Percentiles rank a stretch among this genome's conserved stretches.
These are phyloP conservation scores for Lates japonicus DNA, from an alignment of 2,797 vertebrate genomes.

Conservation along the genomic window DNA sequence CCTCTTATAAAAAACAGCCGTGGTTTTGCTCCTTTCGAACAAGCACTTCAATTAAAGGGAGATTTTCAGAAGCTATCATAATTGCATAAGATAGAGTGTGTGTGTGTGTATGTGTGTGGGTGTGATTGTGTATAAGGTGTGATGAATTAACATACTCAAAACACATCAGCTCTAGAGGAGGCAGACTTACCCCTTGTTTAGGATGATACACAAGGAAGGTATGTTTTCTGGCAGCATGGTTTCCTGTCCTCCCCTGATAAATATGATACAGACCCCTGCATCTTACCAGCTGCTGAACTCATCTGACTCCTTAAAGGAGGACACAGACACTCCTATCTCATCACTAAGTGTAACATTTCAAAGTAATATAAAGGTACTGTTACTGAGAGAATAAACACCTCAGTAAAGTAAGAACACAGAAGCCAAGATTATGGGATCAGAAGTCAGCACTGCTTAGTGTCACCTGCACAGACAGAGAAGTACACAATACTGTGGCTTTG, in stretches of 20 bases:
- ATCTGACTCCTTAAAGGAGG: not conserved
- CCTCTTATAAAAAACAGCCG: conserved; percentile 27
- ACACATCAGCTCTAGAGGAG: conserved; percentile 31
- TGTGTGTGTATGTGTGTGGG: conserved; percentile 5
- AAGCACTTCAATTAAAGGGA: conserved; percentile 13
- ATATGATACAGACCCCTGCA: too few relatives aligned
- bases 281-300: conserved; percentile 34
- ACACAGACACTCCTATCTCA: not conserved
- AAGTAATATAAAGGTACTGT: not conserved
- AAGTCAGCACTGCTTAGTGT: conserved; percentile 12
- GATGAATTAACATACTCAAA: conserved; percentile 44
- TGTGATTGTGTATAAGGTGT: conserved; percentile 22
- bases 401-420: not conserved
- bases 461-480: conserved; percentile 38
- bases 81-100: not conserved
- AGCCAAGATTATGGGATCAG: not conserved
- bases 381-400: not conserved
- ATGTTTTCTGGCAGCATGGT: conserved; percentile 23
- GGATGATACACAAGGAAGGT: conserved; percentile 41
- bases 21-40: conserved; percentile 11
- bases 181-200: not conserved
- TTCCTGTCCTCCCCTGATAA: conserved; percentile 1
- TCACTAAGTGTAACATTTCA: not conserved
- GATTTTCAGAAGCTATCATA: conserved; percentile 25
- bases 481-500: conserved; percentile 37